Conservation (phyloP, 2,888 invertebrate genomes). For the Nemurella pictetii region DNA sequence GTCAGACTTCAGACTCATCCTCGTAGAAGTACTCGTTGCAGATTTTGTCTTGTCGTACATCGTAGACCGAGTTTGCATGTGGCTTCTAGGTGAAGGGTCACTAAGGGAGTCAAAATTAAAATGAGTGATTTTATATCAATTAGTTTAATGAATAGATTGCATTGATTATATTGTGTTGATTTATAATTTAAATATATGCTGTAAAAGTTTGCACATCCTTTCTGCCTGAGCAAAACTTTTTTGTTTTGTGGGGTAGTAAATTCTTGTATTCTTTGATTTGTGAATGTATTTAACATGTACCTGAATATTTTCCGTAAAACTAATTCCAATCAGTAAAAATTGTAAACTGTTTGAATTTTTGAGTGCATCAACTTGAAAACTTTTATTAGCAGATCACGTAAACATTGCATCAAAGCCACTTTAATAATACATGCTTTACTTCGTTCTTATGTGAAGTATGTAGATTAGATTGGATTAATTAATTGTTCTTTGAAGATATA, state of each 20-base stretch:
- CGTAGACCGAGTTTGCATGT: conserved; percentile 82
- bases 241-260: not conserved
- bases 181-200: not conserved
- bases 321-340: no score
- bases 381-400: no score
- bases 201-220: not conserved
- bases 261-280: no score
- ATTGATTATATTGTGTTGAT: not conserved
- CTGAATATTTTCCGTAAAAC: not conserved
- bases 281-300: not conserved
- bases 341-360: no score
- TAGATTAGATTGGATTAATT: no score
- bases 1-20: conserved; percentile 83
- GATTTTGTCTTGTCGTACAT: conserved; percentile 86
- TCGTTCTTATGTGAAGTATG: no score
- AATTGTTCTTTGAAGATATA: no score
- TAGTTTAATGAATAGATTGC: not conserved
- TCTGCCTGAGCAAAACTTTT: not conserved
- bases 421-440: no score
- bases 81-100: conserved; percentile 83
- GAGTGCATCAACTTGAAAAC: no score
- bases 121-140: not conserved
- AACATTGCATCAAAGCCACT: no score
- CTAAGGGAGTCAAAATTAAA: conserved; percentile 44
- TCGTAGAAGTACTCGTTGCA: conserved; percentile 79